Evolutionary conservation across 2,888 invertebrate genomes (phyloP).

Genomic region (Quadroppia sp.): DNA sequence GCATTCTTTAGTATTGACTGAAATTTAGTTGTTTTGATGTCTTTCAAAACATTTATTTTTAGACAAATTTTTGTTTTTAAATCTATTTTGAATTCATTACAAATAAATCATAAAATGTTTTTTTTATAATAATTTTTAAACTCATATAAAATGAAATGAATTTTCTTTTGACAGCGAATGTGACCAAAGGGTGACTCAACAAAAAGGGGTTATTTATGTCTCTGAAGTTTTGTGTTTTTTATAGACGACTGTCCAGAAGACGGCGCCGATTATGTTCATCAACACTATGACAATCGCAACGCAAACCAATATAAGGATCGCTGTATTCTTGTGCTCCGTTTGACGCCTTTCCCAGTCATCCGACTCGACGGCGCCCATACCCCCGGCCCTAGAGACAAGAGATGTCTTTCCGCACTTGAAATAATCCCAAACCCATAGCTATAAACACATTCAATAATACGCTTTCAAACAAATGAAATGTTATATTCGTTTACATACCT

Average conservation of each 20-base stretch:
- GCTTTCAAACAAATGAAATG: background rate
- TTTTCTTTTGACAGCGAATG: too few relatives aligned
- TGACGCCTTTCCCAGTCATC: background rate
- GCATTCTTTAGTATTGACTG: too few relatives aligned
- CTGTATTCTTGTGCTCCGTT: background rate
- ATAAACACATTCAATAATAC: background rate
- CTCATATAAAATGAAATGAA: too few relatives aligned
- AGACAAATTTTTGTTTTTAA: too few relatives aligned
- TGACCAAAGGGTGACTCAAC: too few relatives aligned
- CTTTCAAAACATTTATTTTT: too few relatives aligned
- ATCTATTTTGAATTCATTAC: too few relatives aligned
- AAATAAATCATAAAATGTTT: too few relatives aligned
- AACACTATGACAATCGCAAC: background rate
- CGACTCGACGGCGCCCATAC: background rate
- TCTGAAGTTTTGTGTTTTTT: background rate
- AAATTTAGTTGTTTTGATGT: too few relatives aligned
- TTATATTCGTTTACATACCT: background rate
- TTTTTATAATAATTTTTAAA: too few relatives aligned
- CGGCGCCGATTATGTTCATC: background rate
- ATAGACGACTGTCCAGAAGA: background rate
- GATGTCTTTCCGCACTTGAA: background rate
- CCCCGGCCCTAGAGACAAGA: background rate
- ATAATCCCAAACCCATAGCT: slow-evolving; percentile 19
- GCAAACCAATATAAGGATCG: background rate
- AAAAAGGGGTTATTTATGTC: too few relatives aligned